A percentile compares a stretch with the other conserved stretches of the same genome.
phyloP scores from a whole-genome alignment of 2,888 invertebrate species.

The Xestia ashworthii region DNA sequence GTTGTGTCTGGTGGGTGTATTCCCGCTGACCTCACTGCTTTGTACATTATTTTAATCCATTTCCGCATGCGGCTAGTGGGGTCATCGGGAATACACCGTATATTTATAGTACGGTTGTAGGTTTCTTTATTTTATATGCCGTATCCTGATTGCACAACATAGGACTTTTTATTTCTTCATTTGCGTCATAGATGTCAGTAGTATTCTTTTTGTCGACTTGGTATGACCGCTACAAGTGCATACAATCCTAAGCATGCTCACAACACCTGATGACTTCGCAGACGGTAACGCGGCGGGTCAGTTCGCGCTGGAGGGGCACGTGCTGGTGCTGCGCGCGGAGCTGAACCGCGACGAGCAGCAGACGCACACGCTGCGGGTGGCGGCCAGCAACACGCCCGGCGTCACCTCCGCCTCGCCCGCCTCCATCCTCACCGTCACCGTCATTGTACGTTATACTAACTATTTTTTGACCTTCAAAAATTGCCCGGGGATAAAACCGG shows the following conservation, averaged over 20 bases:
- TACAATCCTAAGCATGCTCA: neutral
- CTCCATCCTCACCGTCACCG: slow-evolving; percentile 82
- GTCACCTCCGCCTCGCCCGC: slow-evolving; percentile 67
- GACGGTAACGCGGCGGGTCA: slow-evolving; percentile 79
- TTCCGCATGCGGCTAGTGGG: no score
- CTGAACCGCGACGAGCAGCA: slow-evolving; percentile 85
- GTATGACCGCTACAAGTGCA: neutral
- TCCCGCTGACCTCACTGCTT: no score
- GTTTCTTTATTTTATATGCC: no score
- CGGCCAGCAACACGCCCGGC: slow-evolving; percentile 85
- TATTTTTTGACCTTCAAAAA: no score
- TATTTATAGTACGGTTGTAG: no score
- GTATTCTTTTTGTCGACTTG: neutral
- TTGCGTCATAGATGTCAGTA: neutral
- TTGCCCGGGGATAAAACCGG: neutral
- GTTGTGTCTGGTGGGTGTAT: neutral
- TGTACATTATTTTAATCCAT: no score
- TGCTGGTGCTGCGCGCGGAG: slow-evolving; percentile 76
- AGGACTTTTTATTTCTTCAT: neutral
- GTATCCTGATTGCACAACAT: neutral
- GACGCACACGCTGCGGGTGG: slow-evolving; percentile 83
- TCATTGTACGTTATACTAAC: slow-evolving; percentile 78
- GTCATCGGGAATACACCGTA: no score
- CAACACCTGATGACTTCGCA: slow-evolving; percentile 49
- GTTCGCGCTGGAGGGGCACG: slow-evolving; percentile 77